Base-by-base conservation (phyloP, 1,140 invertebrate species). In the Ylistrum balloti region DNA sequence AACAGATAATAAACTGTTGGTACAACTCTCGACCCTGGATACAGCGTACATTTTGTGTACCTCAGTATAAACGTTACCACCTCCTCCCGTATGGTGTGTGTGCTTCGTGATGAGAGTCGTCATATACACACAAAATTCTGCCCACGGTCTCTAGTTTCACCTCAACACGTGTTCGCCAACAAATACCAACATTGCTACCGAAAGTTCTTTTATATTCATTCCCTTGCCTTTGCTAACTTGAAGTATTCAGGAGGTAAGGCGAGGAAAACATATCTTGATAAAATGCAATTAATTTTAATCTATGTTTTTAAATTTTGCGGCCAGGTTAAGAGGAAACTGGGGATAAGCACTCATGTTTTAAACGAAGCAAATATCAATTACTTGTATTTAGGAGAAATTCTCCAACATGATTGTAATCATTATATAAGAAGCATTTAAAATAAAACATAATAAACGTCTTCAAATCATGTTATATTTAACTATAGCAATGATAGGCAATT, bases 41-140 rank as follows among this genome's bases (percentile, higher is more conserved):
- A 74, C 56, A 74, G n/a, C n/a, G 56, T 28, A 74, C 56, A 74
- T 74, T 74, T 74, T 74, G 56, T 74, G 56, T 74, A 17, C 56
- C 1, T 22, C 56, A 3, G n/a, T 17, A 74, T 74, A 74, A 74
- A 74, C 56, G 56, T 74, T 74, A n/a, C 56, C n/a, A 74, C 56
- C 56, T 74, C 56, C n/a, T 28, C 11, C n/a, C 22, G 22, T 74
- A n/a, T 74, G 56, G 22, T 74, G 56, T 74, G 56, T 74, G 56
- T 74, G 56, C 28, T 74, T 74, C 56, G 28, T 74, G 56, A 74
- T 74, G 56, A 74, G 56, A 74, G 56, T 74, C 56, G 56, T 74
- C 56, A 74, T 74, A 74, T 74, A 74, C 56, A 74, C 56, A 74
- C 56, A 74, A 28, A 74, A 74, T 74, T 74, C 56, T 74, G 56